These are phyloP conservation scores for Chloebia gouldiae DNA, from an alignment of 2,113 vertebrate species.

Conservation along the genomic window DNA sequence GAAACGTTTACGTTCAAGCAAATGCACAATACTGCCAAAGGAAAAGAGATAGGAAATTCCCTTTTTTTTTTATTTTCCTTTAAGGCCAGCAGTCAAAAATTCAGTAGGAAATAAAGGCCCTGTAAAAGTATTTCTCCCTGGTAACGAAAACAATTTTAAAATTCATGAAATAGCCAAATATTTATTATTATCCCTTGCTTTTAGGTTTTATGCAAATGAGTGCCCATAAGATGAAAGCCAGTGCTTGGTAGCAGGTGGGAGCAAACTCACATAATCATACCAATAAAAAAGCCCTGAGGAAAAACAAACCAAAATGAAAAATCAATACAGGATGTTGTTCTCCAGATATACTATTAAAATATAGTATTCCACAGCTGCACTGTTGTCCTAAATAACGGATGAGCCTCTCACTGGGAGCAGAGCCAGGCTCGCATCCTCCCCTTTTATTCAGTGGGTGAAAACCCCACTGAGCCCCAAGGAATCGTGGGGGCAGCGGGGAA, in stretches of 20 bases:
- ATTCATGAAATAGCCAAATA: constrained; percentile 69
- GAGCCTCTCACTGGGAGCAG: neutral
- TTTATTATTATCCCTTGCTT: constrained; percentile 68
- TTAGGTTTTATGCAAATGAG: constrained; percentile 69
- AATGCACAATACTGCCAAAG: constrained; percentile 59
- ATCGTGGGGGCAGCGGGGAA: fast-evolving
- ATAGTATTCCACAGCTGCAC: neutral
- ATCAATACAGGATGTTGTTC: constrained; percentile 54
- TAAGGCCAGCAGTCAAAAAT: constrained; percentile 1
- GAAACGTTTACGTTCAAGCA: constrained; percentile 55
- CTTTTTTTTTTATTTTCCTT: constrained; percentile 6
- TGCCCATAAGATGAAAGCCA: constrained; percentile 54
- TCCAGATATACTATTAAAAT: constrained; percentile 40
- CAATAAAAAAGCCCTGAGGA: constrained; percentile 65
- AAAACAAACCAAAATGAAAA: constrained; percentile 68
- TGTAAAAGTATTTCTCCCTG: constrained; percentile 35
- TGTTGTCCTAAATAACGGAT: neutral
- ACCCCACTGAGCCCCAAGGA: fast-evolving
- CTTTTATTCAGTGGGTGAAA: fast-evolving
- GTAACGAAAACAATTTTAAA: constrained; percentile 62
- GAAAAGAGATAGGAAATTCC: constrained; percentile 47
- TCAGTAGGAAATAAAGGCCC: constrained; percentile 45
- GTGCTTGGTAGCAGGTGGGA: constrained; percentile 60
- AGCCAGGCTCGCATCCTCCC: neutral
- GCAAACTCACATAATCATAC: constrained; percentile 60